A percentile compares a stretch with the other conserved stretches of the same genome.
These are phyloP conservation scores for Panurus biarmicus DNA, from an alignment of 2,113 vertebrate genomes.

Conservation along the genomic window DNA sequence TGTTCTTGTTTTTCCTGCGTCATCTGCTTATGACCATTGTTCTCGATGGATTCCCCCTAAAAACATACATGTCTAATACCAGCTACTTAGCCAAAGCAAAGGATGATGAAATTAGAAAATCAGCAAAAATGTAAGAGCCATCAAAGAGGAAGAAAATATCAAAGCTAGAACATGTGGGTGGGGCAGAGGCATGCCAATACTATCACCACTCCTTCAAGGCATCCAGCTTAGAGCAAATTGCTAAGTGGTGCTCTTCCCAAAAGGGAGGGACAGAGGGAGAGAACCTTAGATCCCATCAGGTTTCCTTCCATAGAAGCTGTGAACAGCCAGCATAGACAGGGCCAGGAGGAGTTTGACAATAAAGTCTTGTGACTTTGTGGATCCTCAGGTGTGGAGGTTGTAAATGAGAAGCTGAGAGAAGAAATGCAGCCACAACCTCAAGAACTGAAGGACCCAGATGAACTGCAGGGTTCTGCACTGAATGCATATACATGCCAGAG, in stretches of 20 bases:
- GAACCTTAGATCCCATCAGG: not conserved
- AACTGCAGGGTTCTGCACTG: not conserved
- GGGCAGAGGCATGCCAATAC: not conserved
- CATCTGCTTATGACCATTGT: not conserved
- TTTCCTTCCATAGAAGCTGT: not conserved
- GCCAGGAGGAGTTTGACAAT: not conserved
- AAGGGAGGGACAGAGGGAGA: not conserved
- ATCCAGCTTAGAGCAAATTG: not conserved
- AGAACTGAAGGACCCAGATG: not conserved
- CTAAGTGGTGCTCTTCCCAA: not conserved
- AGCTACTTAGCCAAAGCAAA: not conserved
- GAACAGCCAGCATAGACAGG: not conserved
- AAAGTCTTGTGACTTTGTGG: not conserved
- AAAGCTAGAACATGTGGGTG: not conserved
- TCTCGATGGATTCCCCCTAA: not conserved
- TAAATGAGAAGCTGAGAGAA: not conserved
- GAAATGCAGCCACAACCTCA: not conserved
- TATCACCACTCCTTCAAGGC: not conserved
- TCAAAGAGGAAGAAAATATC: not conserved
- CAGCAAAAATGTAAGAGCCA: not conserved
- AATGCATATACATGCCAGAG: not conserved
- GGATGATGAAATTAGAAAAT: not conserved
- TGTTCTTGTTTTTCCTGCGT: not conserved
- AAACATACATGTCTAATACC: not conserved
- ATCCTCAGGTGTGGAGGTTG: not conserved